A percentile compares a stretch with the other conserved stretches of the same genome.
Evolutionary conservation across 1,140 invertebrate genomes (phyloP).

Genomic region (Temnothorax nylanderi): DNA sequence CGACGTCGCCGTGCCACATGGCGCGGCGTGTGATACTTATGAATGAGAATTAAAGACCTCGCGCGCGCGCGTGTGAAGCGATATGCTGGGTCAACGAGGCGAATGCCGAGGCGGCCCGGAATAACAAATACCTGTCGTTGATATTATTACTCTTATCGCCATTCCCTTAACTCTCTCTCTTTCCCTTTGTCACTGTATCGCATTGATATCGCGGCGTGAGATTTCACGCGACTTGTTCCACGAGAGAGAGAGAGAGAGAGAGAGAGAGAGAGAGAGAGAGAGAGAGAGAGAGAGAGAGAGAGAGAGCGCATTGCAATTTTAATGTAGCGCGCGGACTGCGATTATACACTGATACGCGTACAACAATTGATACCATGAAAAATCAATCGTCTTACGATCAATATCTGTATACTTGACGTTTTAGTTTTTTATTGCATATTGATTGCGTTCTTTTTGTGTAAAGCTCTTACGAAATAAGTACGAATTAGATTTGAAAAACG

Average conservation of each 20-base stretch:
- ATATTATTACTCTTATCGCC: constrained; percentile 17
- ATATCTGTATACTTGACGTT: neutral
- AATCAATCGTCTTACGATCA: neutral
- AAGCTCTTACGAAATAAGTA: neutral
- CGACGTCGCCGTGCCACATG: constrained; percentile 55
- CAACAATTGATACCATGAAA: neutral
- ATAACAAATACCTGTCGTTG: constrained; percentile 40
- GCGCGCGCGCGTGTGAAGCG: constrained; percentile 21
- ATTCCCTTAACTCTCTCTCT: constrained; percentile 13
- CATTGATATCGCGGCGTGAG: neutral
- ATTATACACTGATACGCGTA: neutral
- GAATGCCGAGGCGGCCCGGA: constrained; percentile 16
- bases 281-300: too few species aligned
- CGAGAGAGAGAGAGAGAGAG: too few species aligned
- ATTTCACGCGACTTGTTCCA: neutral
- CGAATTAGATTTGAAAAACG: neutral
- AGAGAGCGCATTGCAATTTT: neutral
- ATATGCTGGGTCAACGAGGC: constrained; percentile 45
- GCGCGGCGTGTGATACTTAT: constrained; percentile 52
- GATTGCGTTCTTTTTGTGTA: neutral
- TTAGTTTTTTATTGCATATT: neutral
- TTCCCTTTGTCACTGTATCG: neutral
- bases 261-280: too few species aligned
- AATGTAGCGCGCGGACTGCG: neutral
- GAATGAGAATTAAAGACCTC: constrained; percentile 66